Conservation (phyloP, 2,113 vertebrate genomes). For the Hippocampus comes region DNA sequence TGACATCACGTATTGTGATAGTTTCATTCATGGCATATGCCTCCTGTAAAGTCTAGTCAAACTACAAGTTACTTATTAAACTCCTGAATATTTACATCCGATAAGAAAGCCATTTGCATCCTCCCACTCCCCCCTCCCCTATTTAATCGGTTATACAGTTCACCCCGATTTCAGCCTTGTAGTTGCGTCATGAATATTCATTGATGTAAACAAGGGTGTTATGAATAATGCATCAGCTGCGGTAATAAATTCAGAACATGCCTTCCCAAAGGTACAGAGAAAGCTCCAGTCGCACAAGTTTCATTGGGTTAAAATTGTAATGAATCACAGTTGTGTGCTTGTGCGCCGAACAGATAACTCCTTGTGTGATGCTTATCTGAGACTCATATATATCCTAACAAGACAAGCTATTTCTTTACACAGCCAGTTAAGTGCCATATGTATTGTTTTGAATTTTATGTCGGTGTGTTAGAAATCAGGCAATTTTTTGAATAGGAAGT, state of each 20-base stretch:
- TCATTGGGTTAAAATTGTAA: constrained; percentile 34
- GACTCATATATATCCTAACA: constrained; percentile 6
- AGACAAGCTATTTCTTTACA: background rate
- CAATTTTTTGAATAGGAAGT: background rate
- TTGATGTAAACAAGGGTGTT: constrained; percentile 68
- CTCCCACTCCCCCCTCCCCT: constrained; percentile 27
- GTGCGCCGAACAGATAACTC: constrained; percentile 14
- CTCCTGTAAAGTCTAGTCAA: background rate
- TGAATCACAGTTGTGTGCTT: constrained; percentile 25
- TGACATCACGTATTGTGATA: background rate
- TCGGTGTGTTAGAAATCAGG: background rate
- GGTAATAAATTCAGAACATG: constrained; percentile 70
- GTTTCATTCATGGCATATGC: background rate
- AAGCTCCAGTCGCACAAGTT: constrained; percentile 52
- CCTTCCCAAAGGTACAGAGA: constrained; percentile 56
- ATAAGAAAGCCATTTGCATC: constrained; percentile 38
- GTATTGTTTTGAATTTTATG: background rate
- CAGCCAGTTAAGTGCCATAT: background rate
- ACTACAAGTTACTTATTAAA: constrained; percentile 27
- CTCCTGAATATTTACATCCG: constrained; percentile 30
- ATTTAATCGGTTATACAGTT: constrained; percentile 70
- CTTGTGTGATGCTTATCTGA: constrained; percentile 31
- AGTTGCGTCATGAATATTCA: constrained; percentile 73
- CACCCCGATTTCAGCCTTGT: constrained; percentile 64
- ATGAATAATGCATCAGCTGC: constrained; percentile 70